Conservation (phyloP, 2,113 vertebrate genomes). For the Python bivittatus region DNA sequence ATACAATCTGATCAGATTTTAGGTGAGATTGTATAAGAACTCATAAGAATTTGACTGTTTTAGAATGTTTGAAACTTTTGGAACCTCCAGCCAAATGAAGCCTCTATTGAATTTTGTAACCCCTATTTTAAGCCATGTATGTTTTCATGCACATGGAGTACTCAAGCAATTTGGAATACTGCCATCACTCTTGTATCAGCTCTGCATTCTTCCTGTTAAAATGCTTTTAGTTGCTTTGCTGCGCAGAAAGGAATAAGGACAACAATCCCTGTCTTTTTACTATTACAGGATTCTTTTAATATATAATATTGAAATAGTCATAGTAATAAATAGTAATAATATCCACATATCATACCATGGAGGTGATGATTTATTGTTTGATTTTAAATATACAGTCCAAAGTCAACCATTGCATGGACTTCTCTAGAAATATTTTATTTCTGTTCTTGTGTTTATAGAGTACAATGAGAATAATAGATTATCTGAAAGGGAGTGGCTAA, state of each 20-base stretch:
- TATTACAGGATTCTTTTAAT: slow-evolving; percentile 53
- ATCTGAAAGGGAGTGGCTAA: slow-evolving; percentile 81
- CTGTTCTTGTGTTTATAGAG: slow-evolving; percentile 78
- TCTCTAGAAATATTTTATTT: slow-evolving; percentile 75
- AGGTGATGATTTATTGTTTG: slow-evolving; percentile 74
- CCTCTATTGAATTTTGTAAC: background rate
- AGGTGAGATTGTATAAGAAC: background rate
- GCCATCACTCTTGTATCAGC: background rate
- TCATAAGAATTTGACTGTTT: background rate
- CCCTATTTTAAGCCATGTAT: background rate
- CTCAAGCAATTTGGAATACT: slow-evolving; percentile 12
- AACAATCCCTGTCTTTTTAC: slow-evolving; percentile 56
- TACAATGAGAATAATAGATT: slow-evolving; percentile 82
- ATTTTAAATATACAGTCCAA: slow-evolving; percentile 59
- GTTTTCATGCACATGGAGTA: background rate
- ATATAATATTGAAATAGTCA: slow-evolving; percentile 50
- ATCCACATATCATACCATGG: slow-evolving; percentile 61
- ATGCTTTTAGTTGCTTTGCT: slow-evolving; percentile 57
- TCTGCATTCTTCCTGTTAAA: slow-evolving; percentile 37
- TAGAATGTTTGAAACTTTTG: background rate
- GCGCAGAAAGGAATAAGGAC: slow-evolving; percentile 60
- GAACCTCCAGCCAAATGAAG: background rate
- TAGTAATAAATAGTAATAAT: background rate
- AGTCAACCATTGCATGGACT: slow-evolving; percentile 65
- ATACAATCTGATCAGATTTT: background rate